Evolutionary conservation across 2,888 invertebrate genomes (phyloP).

Genomic region (Portevinia maculata): DNA sequence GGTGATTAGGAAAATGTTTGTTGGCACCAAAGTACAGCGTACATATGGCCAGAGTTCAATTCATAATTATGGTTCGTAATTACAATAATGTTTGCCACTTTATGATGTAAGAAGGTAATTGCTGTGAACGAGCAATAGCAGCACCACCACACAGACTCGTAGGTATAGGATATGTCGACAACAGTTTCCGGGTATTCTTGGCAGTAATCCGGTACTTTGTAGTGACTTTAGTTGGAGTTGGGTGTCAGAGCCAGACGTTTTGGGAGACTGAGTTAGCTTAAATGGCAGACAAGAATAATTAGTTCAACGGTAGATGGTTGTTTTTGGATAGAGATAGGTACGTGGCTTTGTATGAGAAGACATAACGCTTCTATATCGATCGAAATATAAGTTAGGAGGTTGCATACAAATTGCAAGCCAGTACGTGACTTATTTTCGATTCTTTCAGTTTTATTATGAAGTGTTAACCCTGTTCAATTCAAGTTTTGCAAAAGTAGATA

Average conservation of each 20-base stretch:
- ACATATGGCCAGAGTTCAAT: constrained; percentile 64
- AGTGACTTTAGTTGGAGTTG: constrained; percentile 34
- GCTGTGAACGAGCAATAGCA: constrained; percentile 64
- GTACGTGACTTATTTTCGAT: constrained; percentile 29
- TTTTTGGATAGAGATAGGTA: constrained; percentile 38
- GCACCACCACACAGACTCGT: constrained; percentile 23
- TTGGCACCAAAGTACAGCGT: constrained; percentile 39
- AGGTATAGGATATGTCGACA: constrained; percentile 25
- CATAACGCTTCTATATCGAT: constrained; percentile 35
- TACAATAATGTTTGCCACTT: constrained; percentile 68
- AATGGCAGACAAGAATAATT: constrained; percentile 66
- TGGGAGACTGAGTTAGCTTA: constrained; percentile 53
- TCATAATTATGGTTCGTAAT: constrained; percentile 68
- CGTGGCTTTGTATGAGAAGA: background rate
- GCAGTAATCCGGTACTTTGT: constrained; percentile 66
- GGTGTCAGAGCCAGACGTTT: constrained; percentile 22
- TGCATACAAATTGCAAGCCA: constrained; percentile 37
- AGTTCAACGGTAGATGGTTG: constrained; percentile 62
- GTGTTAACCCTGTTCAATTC: constrained; percentile 21
- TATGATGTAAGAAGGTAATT: constrained; percentile 73
- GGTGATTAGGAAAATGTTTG: constrained; percentile 54
- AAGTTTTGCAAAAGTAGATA: constrained; percentile 1
- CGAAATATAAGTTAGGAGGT: constrained; percentile 15
- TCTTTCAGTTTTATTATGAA: constrained; percentile 6
- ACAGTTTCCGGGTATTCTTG: constrained; percentile 69